These are phyloP conservation scores for Pseudorectes ferrugineus DNA, from an alignment of 2,113 vertebrate species.

Conservation along the genomic window DNA sequence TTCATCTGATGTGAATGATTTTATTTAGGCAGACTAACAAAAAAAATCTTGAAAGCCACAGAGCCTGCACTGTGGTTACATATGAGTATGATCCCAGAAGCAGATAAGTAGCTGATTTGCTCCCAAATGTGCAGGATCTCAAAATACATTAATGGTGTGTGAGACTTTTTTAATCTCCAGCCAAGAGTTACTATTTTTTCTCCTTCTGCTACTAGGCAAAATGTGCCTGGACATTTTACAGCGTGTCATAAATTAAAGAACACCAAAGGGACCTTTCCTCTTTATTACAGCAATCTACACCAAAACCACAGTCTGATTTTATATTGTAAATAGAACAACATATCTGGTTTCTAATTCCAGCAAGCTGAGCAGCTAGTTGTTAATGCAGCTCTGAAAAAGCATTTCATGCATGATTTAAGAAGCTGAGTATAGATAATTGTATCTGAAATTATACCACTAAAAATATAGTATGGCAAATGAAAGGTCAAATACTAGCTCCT, in stretches of 20 bases:
- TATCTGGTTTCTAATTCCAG: slow-evolving; percentile 35
- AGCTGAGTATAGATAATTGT: neutral
- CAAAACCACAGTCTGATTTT: slow-evolving; percentile 32
- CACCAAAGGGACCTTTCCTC: slow-evolving; percentile 18
- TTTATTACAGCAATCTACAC: slow-evolving; percentile 23
- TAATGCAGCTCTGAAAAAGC: slow-evolving; percentile 6
- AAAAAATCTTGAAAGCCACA: neutral
- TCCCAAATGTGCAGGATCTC: slow-evolving; percentile 8
- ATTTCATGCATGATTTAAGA: slow-evolving; percentile 13
- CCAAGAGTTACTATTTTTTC: slow-evolving; percentile 27
- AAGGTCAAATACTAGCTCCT: neutral
- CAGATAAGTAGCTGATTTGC: slow-evolving; percentile 27
- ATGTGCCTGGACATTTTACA: slow-evolving; percentile 23
- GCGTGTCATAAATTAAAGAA: slow-evolving; percentile 34
- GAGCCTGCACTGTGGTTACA: slow-evolving; percentile 2
- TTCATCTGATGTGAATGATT: slow-evolving; percentile 10
- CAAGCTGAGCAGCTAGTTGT: slow-evolving; percentile 2
- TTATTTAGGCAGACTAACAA: slow-evolving; percentile 3
- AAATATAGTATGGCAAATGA: neutral
- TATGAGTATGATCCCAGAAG: neutral
- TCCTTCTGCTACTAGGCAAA: slow-evolving; percentile 28
- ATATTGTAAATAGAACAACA: slow-evolving; percentile 49
- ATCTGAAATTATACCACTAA: slow-evolving; percentile 16
- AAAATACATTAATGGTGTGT: neutral
- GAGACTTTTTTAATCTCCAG: slow-evolving; percentile 26